phyloP scores from a whole-genome alignment of 2,888 invertebrate species.

The Luperina nickerlii region DNA sequence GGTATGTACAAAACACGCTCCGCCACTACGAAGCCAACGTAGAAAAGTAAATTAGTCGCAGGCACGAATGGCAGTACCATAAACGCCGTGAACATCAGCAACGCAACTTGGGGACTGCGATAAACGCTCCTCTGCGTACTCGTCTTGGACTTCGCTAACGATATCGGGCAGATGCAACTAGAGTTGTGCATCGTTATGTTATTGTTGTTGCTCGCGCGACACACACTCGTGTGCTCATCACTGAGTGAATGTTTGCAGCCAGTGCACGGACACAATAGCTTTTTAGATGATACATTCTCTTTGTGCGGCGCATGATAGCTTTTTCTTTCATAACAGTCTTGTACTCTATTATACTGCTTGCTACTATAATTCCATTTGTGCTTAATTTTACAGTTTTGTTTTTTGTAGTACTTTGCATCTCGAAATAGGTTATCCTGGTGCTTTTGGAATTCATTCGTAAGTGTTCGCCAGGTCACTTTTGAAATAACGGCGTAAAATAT shows the following conservation, averaged over 20 bases:
- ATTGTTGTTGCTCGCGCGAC: slow-evolving; percentile 93
- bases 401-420: slow-evolving; percentile 84
- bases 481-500: slow-evolving; percentile 92
- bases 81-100: slow-evolving; percentile 93
- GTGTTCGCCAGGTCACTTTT: slow-evolving; percentile 83
- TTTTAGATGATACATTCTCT: slow-evolving; percentile 83
- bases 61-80: slow-evolving; percentile 98
- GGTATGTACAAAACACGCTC: slow-evolving; percentile 99
- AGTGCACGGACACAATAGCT: slow-evolving; percentile 90
- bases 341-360: slow-evolving; percentile 83
- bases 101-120: slow-evolving; percentile 84
- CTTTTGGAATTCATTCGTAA: slow-evolving; percentile 82
- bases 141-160: slow-evolving; percentile 77
- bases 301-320: slow-evolving; percentile 82
- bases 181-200: slow-evolving; percentile 91
- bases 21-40: slow-evolving; percentile 99
- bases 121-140: slow-evolving; percentile 78
- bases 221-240: slow-evolving; percentile 92
- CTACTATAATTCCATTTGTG: slow-evolving; percentile 86
- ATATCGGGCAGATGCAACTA: slow-evolving; percentile 84
- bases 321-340: slow-evolving; percentile 85
- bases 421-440: slow-evolving; percentile 78
- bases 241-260: slow-evolving; percentile 92
- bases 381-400: slow-evolving; percentile 84
- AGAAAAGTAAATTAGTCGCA: slow-evolving; percentile 98